phyloP scores from a whole-genome alignment of 1,140 invertebrate species.

The Asobara japonica region DNA sequence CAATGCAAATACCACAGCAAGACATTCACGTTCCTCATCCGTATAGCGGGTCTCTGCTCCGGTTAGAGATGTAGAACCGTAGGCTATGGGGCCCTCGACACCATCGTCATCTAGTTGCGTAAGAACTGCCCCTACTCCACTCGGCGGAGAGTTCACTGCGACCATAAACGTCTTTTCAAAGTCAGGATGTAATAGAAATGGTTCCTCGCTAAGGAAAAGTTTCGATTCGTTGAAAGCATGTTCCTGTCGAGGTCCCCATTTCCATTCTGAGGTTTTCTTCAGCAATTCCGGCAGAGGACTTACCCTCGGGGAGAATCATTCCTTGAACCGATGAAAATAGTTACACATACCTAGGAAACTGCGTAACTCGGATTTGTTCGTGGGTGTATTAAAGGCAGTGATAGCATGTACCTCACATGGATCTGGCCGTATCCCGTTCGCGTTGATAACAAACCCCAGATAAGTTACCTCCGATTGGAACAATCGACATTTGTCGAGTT shows the following conservation, averaged over 20 bases:
- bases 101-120: slow-evolving; percentile 4
- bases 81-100: slow-evolving; percentile 42
- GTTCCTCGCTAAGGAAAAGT: slow-evolving; percentile 22
- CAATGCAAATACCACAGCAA: slow-evolving; percentile 48
- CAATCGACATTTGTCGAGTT: no score
- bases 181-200: slow-evolving; percentile 40
- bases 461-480: neutral
- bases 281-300: slow-evolving; percentile 40
- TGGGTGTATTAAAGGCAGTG: neutral
- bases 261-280: neutral
- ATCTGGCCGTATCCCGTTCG: no score
- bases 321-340: slow-evolving; percentile 44
- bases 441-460: no score
- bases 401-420: neutral
- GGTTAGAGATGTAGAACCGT: slow-evolving; percentile 41
- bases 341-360: slow-evolving; percentile 32
- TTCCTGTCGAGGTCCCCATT: neutral
- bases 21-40: slow-evolving; percentile 36
- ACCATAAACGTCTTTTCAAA: slow-evolving; percentile 35
- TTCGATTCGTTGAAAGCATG: slow-evolving; percentile 24
- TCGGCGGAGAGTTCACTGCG: slow-evolving; percentile 33
- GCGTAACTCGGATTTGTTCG: neutral
- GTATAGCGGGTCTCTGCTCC: slow-evolving; percentile 44
- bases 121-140: slow-evolving; percentile 33
- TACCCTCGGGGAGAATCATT: slow-evolving; percentile 41